phyloP scores from a whole-genome alignment of 2,888 invertebrate species.

The Tanypteryx hageni region DNA sequence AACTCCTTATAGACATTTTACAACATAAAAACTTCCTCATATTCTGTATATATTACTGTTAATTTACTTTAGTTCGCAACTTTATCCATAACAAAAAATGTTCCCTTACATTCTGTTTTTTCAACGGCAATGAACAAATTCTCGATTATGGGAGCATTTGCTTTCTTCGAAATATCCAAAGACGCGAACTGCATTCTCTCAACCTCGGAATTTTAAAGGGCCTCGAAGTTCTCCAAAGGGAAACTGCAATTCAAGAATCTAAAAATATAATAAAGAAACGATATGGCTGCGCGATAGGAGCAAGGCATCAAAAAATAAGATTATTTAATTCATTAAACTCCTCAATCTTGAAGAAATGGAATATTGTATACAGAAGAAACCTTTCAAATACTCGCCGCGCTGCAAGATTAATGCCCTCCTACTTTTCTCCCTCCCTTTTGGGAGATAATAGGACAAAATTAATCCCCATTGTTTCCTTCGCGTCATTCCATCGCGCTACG shows the following conservation, averaged over 20 bases:
- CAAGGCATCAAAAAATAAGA: not conserved
- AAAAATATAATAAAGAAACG: not conserved
- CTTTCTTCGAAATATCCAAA: not conserved
- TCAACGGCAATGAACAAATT: not conserved
- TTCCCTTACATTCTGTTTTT: not conserved
- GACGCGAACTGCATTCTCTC: not conserved
- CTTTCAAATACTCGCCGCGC: not conserved
- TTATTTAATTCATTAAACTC: not conserved
- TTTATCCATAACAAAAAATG: not conserved
- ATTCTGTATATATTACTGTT: too few species aligned
- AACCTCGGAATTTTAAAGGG: not conserved
- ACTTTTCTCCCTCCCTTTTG: not conserved
- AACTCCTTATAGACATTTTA: too few species aligned
- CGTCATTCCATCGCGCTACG: not conserved
- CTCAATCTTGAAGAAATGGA: not conserved
- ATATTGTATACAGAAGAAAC: not conserved
- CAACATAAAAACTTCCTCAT: too few species aligned
- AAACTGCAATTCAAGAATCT: not conserved
- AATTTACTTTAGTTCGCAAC: not conserved
- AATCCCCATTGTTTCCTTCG: not conserved
- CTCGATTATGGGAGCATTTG: not conserved
- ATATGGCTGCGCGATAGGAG: not conserved
- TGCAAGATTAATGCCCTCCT: not conserved
- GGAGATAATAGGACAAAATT: conserved; percentile 3
- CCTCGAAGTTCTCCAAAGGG: not conserved